Evolutionary conservation across 2,888 invertebrate genomes (phyloP).

Genomic region (Tiphia femorata): DNA sequence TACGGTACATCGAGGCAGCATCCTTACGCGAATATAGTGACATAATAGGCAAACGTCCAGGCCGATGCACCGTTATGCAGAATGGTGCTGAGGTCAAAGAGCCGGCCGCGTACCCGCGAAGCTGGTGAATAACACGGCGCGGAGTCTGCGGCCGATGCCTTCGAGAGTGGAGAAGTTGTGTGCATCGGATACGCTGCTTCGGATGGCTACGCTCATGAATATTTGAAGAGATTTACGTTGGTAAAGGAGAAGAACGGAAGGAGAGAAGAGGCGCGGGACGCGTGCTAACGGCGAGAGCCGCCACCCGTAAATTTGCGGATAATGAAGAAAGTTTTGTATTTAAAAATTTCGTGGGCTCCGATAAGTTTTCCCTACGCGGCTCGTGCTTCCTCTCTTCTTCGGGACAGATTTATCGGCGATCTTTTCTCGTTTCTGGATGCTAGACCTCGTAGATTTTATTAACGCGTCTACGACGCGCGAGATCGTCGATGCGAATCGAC

Average conservation of each 20-base stretch:
- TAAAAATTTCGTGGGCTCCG: too few species aligned
- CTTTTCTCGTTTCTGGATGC: neutral
- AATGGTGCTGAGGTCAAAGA: slow-evolving; percentile 56
- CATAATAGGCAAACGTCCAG: slow-evolving; percentile 60
- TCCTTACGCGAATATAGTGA: slow-evolving; percentile 44
- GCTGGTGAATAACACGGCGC: too few species aligned
- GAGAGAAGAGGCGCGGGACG: neutral
- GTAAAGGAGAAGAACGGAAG: slow-evolving; percentile 1
- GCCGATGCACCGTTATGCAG: slow-evolving; percentile 63
- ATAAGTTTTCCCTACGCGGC: neutral
- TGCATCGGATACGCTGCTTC: slow-evolving; percentile 42
- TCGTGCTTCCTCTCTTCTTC: neutral
- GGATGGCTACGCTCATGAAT: slow-evolving; percentile 35
- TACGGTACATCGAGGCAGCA: slow-evolving; percentile 30
- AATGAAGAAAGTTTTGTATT: slow-evolving; percentile 6
- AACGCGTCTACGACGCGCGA: too few species aligned
- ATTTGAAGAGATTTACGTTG: slow-evolving; percentile 31
- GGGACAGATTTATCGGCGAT: neutral
- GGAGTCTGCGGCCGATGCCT: neutral
- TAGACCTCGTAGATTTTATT: too few species aligned
- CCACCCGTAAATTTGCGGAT: neutral
- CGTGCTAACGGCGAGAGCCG: slow-evolving; percentile 2
- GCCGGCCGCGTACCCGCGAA: too few species aligned
- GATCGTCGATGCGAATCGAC: neutral
- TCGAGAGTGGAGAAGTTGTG: too few species aligned